phyloP scores from a whole-genome alignment of 2,113 vertebrate genomes.

The Macquaria ambigua region DNA sequence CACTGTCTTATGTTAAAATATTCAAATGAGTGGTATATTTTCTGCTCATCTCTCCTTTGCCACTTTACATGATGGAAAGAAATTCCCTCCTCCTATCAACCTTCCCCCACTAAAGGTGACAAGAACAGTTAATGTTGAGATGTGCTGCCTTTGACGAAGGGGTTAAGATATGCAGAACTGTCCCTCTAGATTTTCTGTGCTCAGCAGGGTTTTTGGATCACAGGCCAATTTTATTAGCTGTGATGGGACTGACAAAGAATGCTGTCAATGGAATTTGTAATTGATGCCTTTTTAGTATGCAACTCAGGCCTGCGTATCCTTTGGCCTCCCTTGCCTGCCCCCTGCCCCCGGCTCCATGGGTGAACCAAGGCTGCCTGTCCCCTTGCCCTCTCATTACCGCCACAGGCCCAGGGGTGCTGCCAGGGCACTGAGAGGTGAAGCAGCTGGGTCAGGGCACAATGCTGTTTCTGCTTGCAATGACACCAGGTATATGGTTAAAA shows the following conservation, averaged over 20 bases:
- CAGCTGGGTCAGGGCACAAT: constrained; percentile 39
- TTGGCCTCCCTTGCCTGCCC: constrained; percentile 54
- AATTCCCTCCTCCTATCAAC: constrained; percentile 40
- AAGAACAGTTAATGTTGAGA: constrained; percentile 69
- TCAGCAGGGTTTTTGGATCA: constrained; percentile 78
- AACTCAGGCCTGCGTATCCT: constrained; percentile 46
- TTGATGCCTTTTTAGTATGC: constrained; percentile 71
- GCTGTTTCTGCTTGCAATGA: constrained; percentile 21
- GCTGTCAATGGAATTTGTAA: constrained; percentile 73
- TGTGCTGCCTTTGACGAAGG: constrained; percentile 59
- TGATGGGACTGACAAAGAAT: constrained; percentile 75
- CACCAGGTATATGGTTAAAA: constrained; percentile 17
- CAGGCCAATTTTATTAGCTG: constrained; percentile 79
- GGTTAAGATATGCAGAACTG: constrained; percentile 74
- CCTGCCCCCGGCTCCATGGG: constrained; percentile 52
- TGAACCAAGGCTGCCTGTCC: constrained; percentile 67
- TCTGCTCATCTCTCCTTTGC: constrained; percentile 30
- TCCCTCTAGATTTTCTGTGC: constrained; percentile 66
- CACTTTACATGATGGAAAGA: constrained; percentile 31
- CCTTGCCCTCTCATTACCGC: constrained; percentile 72
- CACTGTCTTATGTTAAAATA: constrained; percentile 44
- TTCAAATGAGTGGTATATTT: constrained; percentile 21
- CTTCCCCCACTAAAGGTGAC: constrained; percentile 66
- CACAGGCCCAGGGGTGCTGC: constrained; percentile 49
- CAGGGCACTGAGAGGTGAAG: constrained; percentile 53